Conservation (phyloP, 2,888 invertebrate genomes). For the Leucophenga montana region DNA sequence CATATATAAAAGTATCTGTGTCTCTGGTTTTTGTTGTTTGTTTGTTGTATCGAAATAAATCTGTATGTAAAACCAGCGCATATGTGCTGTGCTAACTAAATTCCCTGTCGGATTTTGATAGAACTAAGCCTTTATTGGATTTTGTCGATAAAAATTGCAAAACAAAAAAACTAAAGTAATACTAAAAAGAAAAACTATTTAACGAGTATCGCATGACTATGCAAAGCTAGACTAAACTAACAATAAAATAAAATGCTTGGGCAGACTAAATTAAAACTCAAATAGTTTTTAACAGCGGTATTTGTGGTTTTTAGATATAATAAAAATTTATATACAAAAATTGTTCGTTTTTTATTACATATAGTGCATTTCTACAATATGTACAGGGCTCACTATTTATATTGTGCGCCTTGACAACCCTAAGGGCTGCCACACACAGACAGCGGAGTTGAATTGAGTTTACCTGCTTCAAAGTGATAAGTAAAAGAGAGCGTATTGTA, state of each 20-base stretch:
- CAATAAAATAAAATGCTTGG: slow-evolving; percentile 13
- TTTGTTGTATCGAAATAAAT: slow-evolving; percentile 3
- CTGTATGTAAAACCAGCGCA: slow-evolving; percentile 17
- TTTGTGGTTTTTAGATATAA: slow-evolving; percentile 45
- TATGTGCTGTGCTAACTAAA: slow-evolving; percentile 22
- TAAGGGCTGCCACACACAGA: no score
- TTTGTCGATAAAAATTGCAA: not conserved
- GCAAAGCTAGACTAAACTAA: slow-evolving; percentile 3
- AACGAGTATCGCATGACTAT: not conserved
- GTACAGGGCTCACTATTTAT: no score
- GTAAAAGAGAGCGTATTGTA: no score
- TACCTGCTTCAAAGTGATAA: no score
- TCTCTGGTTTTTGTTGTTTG: not conserved
- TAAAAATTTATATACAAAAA: slow-evolving; percentile 57
- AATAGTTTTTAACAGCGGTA: slow-evolving; percentile 43
- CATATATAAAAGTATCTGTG: no score
- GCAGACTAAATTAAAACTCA: slow-evolving; percentile 58
- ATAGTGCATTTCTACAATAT: slow-evolving; percentile 56
- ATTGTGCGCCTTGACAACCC: no score
- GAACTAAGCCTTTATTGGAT: slow-evolving; percentile 16
- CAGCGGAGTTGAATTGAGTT: no score
- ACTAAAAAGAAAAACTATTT: slow-evolving; percentile 45
- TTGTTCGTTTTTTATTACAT: not conserved
- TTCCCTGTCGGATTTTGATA: slow-evolving; percentile 20
- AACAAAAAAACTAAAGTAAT: slow-evolving; percentile 15